These are phyloP conservation scores for Micrastur ruficollis DNA, from an alignment of 2,797 vertebrate species.

Conservation along the genomic window DNA sequence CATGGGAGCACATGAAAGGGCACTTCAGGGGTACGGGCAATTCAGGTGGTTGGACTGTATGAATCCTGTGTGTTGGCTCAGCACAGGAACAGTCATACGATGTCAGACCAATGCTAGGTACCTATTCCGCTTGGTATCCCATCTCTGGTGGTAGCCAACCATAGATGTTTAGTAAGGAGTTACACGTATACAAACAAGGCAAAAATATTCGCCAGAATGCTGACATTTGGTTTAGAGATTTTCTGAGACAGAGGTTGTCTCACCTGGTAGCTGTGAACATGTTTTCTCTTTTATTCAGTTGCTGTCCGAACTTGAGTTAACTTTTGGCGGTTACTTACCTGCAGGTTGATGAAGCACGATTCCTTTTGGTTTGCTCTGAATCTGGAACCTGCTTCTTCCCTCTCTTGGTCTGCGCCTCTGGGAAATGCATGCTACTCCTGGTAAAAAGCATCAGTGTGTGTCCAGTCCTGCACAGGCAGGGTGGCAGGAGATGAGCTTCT, in stretches of 20 bases:
- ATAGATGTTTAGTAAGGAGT: not conserved
- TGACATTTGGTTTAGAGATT: not conserved
- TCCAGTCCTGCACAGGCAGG: not conserved
- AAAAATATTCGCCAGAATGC: not conserved
- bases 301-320: not conserved
- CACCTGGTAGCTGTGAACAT: not conserved
- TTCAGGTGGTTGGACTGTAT: not conserved
- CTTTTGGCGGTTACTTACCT: not conserved
- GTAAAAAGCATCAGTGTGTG: not conserved
- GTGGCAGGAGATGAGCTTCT: not conserved
- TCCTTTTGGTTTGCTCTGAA: not conserved
- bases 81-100: not conserved
- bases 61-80: not conserved
- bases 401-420: not conserved
- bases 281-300: not conserved
- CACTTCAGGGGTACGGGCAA: not conserved
- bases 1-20: not conserved
- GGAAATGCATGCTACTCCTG: not conserved
- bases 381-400: not conserved
- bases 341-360: not conserved
- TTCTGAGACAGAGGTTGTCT: not conserved
- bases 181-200: not conserved
- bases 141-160: not conserved
- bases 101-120: not conserved
- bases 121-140: rapidly evolving